Conservation (phyloP, 2,113 vertebrate species). For the Macquaria australasica region DNA sequence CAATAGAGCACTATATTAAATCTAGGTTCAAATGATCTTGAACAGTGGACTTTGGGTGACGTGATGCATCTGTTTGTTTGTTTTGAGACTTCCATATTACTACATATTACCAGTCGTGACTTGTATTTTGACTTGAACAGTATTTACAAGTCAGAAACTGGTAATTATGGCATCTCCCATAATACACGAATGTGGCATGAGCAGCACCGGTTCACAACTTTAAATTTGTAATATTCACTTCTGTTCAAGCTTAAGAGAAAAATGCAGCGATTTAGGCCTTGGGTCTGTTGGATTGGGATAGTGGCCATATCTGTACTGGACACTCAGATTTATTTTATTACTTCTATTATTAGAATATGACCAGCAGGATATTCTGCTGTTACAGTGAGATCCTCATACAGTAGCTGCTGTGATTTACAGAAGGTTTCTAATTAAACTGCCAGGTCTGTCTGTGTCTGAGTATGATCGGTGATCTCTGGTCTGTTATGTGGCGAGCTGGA, state of each 20-base stretch:
- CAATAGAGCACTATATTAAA: not conserved
- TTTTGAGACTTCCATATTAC: not conserved
- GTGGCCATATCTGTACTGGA: constrained; percentile 9
- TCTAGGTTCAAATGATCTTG: not conserved
- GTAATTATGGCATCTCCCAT: not conserved
- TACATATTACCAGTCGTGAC: not conserved
- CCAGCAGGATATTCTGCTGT: constrained; percentile 15
- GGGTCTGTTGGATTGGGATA: not conserved
- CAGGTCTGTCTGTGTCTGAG: constrained; percentile 11
- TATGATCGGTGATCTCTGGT: constrained; percentile 26
- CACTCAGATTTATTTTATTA: constrained; percentile 18
- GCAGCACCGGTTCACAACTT: not conserved
- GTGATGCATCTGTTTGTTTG: not conserved
- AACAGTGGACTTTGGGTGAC: too few species aligned
- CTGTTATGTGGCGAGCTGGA: not conserved
- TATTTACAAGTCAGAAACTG: not conserved
- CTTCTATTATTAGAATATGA: constrained; percentile 30
- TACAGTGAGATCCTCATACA: constrained; percentile 3
- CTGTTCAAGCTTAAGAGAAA: not conserved
- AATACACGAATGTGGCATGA: not conserved
- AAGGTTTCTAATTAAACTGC: constrained; percentile 32
- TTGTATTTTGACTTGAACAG: not conserved
- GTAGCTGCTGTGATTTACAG: constrained; percentile 17
- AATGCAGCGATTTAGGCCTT: not conserved
- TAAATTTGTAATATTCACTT: not conserved